Evolutionary conservation across 2,113 vertebrate genomes (phyloP), one percentile per base, ranked within the genome.

Genomic region (Sander vitreus): DNA sequence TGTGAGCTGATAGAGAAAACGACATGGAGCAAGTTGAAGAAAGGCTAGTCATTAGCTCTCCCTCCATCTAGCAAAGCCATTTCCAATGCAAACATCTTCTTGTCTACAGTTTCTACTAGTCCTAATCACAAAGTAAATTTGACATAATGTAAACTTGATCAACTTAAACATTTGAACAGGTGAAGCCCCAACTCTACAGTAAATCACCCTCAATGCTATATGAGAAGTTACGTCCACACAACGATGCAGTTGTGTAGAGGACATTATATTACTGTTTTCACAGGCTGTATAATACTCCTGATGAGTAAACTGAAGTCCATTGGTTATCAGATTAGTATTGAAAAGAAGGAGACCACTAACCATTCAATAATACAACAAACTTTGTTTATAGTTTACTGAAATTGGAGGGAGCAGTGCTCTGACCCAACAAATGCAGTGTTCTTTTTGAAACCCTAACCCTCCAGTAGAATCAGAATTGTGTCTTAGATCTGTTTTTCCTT

Each of bases 401-500:
- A 55, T 23, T 14, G 5, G 54, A 6, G 54, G 54, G 5, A 23
- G 6, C 23, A 15, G 55, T 27, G 25, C 6, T 33, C 30, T 19
- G 4, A 30, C 30, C 8, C 18, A 19, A 12, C 10, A 47, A 65
- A 15, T 13, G 13, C 1, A 12, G 16, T 12, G 19, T 60, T 39
- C 3, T 50, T 13, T 64, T 25, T 64, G 7, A 25, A 43, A 43
- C 9, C 2, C 39, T 11, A 36, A 15, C 19, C 2, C 8, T 3
- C 2, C 23, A 18, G 36, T 5, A 10, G 33, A 58, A 23, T 65
- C 23, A 73, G 59, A 63, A 76, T 23, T 19, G 51, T 57, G n/a
- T 54, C 66, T 80, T 79, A 78, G 30, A 9, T 65, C 63, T 80
- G 30, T 84, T 39, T 67, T 1, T 81, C 33, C 33, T 76, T 48